Evolutionary conservation across 2,113 vertebrate genomes (phyloP).

Genomic region (Oryzias woworae): DNA sequence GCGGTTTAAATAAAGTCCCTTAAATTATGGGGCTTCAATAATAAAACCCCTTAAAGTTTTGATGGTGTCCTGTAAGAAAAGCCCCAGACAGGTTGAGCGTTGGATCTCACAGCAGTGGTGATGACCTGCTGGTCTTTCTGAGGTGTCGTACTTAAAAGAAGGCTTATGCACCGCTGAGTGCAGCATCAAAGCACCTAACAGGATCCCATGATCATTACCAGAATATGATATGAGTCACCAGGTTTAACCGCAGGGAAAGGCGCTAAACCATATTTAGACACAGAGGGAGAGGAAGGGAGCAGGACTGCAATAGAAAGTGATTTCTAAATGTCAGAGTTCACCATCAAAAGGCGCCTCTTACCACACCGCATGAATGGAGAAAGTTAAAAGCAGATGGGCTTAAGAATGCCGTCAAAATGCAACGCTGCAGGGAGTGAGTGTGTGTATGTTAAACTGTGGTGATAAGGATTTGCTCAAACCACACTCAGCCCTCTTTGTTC

Average conservation of each 20-base stretch:
- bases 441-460: constrained; percentile 46
- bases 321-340: constrained; percentile 75
- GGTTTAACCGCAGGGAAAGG: constrained; percentile 58
- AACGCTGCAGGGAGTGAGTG: constrained; percentile 44
- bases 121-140: constrained; percentile 17
- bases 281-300: constrained; percentile 28
- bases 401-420: constrained; percentile 53
- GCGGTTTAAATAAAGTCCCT: no score
- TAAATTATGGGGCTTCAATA: no score
- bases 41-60: no score
- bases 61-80: no score
- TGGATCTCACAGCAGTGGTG: constrained; percentile 11
- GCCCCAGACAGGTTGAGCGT: no score
- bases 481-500: constrained; percentile 61
- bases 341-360: constrained; percentile 60
- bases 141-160: constrained; percentile 43
- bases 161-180: constrained; percentile 25
- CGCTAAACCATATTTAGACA: constrained; percentile 54
- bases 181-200: constrained; percentile 61
- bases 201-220: constrained; percentile 67
- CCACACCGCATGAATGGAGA: constrained; percentile 70
- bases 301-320: constrained; percentile 60
- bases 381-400: constrained; percentile 67
- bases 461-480: constrained; percentile 70
- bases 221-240: constrained; percentile 68